Conservation (phyloP, 2,888 invertebrate genomes). For the Pyrgus malvae region DNA sequence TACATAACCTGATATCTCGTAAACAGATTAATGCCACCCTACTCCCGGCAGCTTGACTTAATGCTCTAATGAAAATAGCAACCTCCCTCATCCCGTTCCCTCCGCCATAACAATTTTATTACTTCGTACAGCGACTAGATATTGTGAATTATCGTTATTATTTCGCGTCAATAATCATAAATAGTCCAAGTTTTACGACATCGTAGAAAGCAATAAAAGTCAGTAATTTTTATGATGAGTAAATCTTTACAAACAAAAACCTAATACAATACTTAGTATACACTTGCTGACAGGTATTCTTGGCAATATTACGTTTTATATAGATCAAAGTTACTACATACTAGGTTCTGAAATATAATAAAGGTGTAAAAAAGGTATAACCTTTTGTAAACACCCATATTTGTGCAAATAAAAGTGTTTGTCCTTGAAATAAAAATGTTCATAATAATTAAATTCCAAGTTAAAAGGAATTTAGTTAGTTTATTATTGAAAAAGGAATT, state of each 20-base stretch:
- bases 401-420: too few species aligned
- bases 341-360: too few species aligned
- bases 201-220: constrained; percentile 31
- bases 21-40: constrained; percentile 64
- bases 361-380: too few species aligned
- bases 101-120: constrained; percentile 52
- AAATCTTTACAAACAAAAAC: constrained; percentile 13
- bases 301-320: too few species aligned
- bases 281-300: background rate
- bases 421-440: too few species aligned
- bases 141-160: constrained; percentile 46
- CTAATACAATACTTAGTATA: background rate
- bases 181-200: constrained; percentile 40
- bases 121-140: constrained; percentile 44
- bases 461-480: too few species aligned
- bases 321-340: too few species aligned
- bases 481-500: too few species aligned
- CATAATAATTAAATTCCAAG: too few species aligned
- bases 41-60: constrained; percentile 56
- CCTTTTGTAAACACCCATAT: too few species aligned
- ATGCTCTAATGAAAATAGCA: constrained; percentile 62
- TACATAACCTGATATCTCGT: constrained; percentile 63
- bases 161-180: constrained; percentile 48
- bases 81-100: constrained; percentile 39
- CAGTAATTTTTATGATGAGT: constrained; percentile 21